Evolutionary conservation across 2,797 vertebrate genomes (phyloP).

Genomic region (Okamejei kenojei): DNA sequence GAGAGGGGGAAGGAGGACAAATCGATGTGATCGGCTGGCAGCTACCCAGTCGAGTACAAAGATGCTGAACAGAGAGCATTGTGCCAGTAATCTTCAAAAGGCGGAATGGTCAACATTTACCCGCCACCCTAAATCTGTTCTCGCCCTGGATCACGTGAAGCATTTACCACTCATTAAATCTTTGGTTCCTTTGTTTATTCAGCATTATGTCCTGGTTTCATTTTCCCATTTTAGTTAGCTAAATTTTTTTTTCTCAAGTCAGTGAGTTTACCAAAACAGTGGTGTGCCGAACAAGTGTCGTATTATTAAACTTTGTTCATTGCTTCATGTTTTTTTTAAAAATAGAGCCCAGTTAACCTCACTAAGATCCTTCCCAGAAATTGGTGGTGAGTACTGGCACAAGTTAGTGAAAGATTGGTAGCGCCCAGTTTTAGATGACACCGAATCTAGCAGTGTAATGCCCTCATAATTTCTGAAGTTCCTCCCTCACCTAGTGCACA

Average conservation of each 20-base stretch:
- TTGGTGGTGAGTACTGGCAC: slow-evolving; percentile 96
- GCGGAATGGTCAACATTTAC: slow-evolving; percentile 85
- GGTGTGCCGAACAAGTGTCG: slow-evolving; percentile 52
- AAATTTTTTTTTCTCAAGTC: slow-evolving; percentile 46
- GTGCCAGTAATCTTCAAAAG: slow-evolving; percentile 99
- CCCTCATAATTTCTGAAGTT: slow-evolving; percentile 79
- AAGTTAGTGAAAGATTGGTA: slow-evolving; percentile 68
- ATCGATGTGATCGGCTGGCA: slow-evolving; percentile 95
- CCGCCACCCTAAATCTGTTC: slow-evolving; percentile 84
- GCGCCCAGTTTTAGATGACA: slow-evolving; percentile 66
- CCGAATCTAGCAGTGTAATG: slow-evolving; percentile 48
- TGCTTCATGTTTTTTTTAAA: slow-evolving; percentile 60
- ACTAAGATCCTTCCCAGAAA: slow-evolving; percentile 71
- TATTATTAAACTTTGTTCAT: slow-evolving; percentile 59
- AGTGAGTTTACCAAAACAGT: slow-evolving; percentile 69
- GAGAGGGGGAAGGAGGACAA: slow-evolving; percentile 98
- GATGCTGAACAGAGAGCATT: slow-evolving; percentile 83
- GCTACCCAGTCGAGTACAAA: slow-evolving; percentile 99
- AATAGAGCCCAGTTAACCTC: slow-evolving; percentile 88
- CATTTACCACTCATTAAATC: slow-evolving; percentile 48
- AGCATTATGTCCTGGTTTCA: slow-evolving; percentile 78
- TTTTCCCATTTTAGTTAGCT: slow-evolving; percentile 60
- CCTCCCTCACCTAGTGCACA: slow-evolving; percentile 90
- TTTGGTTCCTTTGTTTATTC: slow-evolving; percentile 57
- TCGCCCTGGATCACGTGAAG: slow-evolving; percentile 75